Evolutionary conservation across 2,113 vertebrate species (phyloP), one percentile per base, ranked within the genome.

Genomic region (Carollia perspicillata): DNA sequence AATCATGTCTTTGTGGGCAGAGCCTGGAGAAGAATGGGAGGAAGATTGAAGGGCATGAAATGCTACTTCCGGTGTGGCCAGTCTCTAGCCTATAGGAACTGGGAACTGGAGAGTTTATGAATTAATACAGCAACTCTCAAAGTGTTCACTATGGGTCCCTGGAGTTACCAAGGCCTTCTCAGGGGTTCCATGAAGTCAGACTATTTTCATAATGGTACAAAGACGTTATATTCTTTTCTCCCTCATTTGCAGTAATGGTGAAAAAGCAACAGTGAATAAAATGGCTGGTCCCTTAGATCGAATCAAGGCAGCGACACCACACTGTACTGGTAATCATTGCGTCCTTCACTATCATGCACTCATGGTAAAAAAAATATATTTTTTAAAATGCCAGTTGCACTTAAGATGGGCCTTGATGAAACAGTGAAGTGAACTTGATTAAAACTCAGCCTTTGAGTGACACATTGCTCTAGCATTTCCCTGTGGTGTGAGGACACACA

Each of bases 201-300:
- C 42, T 79, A 37, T 69, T 93, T 94, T 86, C 37, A 28, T 6
- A 75, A 75, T 33, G 28, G 16, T 49, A 49, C 44, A 20, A 75
- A 75, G 72, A 49, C 28, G 10, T 33, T 20, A 33, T 47, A 47
- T 75, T 14, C 72, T 75, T 75, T 75, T 33, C 72, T 75, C 28
- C 42, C 42, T 75, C 42, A 12, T 28, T 79, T 20, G 35, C 13
- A 63, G 30, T 35, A 26, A 68, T 20, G 33, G 33, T 23, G 7
- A 42, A 42, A 42, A 89, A 80, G 55, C 42, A 69, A 33, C 40
- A 28, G 23, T 33, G 42, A 51, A 3, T 23, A 66, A 89, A 92
- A 47, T 30, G 16, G 26, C 33, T 51, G 47, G 20, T 13, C 35
- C 20, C 44, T 86, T 26, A 28, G 35, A 2, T 8, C 22, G 35